These are phyloP conservation scores for Eumaeus atala DNA, from an alignment of 1,140 invertebrate genomes.

Conservation along the genomic window DNA sequence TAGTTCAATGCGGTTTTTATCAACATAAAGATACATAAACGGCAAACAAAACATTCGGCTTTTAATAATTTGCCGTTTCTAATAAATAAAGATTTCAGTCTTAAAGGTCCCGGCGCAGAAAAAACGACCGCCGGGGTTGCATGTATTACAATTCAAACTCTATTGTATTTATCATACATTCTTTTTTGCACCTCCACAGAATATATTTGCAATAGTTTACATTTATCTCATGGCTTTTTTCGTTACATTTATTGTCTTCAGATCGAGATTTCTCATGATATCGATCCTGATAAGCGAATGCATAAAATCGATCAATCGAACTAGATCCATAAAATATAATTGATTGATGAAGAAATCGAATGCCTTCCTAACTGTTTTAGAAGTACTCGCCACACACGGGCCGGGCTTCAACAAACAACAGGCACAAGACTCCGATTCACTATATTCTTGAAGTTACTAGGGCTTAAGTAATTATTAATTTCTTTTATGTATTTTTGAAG, in stretches of 20 bases:
- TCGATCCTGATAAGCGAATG: slow-evolving; percentile 29
- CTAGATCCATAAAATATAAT: slow-evolving; percentile 15
- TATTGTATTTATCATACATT: slow-evolving; percentile 69
- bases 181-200: slow-evolving; percentile 70
- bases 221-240: slow-evolving; percentile 40
- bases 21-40: slow-evolving; percentile 34
- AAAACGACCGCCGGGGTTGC: slow-evolving; percentile 69
- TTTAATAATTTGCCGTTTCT: slow-evolving; percentile 67
- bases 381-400: no score
- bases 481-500: no score
- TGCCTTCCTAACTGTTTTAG: background rate
- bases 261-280: slow-evolving; percentile 29
- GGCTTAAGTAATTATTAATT: no score
- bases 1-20: slow-evolving; percentile 31
- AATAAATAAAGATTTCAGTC: slow-evolving; percentile 72
- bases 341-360: slow-evolving; percentile 3
- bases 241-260: slow-evolving; percentile 29
- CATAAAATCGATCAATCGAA: slow-evolving; percentile 17
- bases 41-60: slow-evolving; percentile 43
- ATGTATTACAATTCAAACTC: slow-evolving; percentile 59
- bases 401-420: no score
- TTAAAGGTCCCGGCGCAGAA: slow-evolving; percentile 36
- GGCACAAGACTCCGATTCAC: no score
- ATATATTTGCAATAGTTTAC: slow-evolving; percentile 63
- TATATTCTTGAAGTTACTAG: no score